Conservation (phyloP, 2,888 invertebrate genomes). For the Urechis unicinctus region DNA sequence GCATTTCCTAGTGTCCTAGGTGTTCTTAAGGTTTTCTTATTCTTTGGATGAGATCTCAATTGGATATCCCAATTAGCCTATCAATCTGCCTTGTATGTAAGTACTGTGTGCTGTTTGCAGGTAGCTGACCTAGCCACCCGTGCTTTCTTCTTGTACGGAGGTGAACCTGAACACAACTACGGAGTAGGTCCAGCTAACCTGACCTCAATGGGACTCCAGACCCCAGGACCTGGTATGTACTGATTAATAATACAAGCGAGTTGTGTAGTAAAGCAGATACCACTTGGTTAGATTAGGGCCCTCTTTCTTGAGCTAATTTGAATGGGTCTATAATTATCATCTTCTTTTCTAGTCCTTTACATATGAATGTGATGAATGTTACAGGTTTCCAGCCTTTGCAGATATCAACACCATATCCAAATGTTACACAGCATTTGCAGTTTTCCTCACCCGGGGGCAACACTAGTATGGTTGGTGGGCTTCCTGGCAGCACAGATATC, state of each 20-base stretch:
- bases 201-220: background rate
- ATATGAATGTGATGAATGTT: too few relatives aligned
- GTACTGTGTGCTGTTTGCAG: conserved; percentile 32
- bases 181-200: background rate
- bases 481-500: conserved; percentile 27
- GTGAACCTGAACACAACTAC: conserved; percentile 56
- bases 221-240: background rate
- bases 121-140: conserved; percentile 80
- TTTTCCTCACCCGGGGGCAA: background rate
- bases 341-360: too few relatives aligned
- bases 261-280: too few relatives aligned
- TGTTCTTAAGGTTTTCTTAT: too few relatives aligned
- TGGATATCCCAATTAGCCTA: background rate
- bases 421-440: conserved; percentile 6
- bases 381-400: conserved; percentile 22
- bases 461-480: background rate
- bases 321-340: too few relatives aligned
- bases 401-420: conserved; percentile 35
- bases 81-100: background rate
- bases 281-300: too few relatives aligned
- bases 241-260: too few relatives aligned
- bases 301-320: too few relatives aligned
- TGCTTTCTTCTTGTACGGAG: conserved; percentile 87
- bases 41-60: too few relatives aligned
- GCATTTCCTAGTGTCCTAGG: too few relatives aligned